phyloP scores from a whole-genome alignment of 2,113 vertebrate genomes.

The Proteles cristata region DNA sequence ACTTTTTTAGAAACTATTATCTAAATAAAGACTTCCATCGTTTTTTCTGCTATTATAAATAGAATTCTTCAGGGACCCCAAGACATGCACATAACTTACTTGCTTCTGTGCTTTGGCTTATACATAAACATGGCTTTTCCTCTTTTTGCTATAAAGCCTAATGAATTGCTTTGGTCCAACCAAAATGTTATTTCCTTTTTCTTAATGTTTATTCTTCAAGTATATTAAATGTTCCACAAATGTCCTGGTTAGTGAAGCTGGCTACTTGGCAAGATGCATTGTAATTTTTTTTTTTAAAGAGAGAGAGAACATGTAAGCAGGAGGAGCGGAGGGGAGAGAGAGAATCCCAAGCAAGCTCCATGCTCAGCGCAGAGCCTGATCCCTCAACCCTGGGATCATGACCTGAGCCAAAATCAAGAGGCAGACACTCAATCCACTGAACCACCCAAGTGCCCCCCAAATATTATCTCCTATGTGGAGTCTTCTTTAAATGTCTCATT shows the following conservation, averaged over 20 bases:
- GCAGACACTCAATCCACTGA: too few species aligned
- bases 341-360: too few species aligned
- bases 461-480: not conserved
- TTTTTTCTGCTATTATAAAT: not conserved
- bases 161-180: not conserved
- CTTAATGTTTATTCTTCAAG: too few species aligned
- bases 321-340: too few species aligned
- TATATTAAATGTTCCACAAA: too few species aligned
- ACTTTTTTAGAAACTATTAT: not conserved
- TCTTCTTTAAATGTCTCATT: not conserved
- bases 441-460: not conserved
- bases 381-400: too few species aligned
- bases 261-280: too few species aligned
- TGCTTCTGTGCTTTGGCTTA: constrained; percentile 5
- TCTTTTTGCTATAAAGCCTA: constrained; percentile 34
- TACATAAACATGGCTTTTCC: not conserved
- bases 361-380: too few species aligned
- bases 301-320: too few species aligned
- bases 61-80: not conserved
- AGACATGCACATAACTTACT: not conserved
- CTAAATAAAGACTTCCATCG: not conserved
- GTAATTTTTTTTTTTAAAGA: too few species aligned
- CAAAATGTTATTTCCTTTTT: constrained; percentile 23
- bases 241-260: too few species aligned
- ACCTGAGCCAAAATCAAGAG: too few species aligned